A percentile compares a stretch with the other conserved stretches of the same genome.
These are phyloP conservation scores for Escarpia spicata DNA, from an alignment of 2,888 invertebrate genomes.

Conservation along the genomic window DNA sequence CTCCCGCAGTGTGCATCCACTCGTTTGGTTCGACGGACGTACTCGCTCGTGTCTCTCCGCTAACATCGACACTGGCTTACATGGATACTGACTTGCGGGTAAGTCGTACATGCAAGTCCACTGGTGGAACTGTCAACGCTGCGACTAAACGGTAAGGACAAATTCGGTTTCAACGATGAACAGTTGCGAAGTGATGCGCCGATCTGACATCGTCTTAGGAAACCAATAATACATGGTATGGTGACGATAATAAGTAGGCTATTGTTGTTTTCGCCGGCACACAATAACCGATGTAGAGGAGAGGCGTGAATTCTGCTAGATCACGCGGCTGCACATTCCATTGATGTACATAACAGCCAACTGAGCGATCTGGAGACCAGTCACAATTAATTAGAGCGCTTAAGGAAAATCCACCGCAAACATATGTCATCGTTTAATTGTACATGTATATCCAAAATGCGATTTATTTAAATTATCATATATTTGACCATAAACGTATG, in stretches of 20 bases:
- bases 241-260: neutral
- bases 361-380: too few species aligned
- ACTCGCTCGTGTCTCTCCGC: neutral
- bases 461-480: too few species aligned
- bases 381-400: too few species aligned
- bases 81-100: neutral
- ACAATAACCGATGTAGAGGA: too few species aligned
- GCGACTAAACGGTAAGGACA: neutral
- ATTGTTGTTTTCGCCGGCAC: neutral
- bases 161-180: neutral
- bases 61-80: neutral
- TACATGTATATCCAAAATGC: too few species aligned
- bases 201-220: neutral
- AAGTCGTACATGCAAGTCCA: too few species aligned
- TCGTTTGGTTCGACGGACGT: neutral
- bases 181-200: neutral
- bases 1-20: neutral
- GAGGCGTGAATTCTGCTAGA: too few species aligned
- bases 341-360: neutral
- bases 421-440: too few species aligned
- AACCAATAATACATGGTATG: neutral
- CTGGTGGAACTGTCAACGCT: neutral
- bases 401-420: too few species aligned
- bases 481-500: too few species aligned
- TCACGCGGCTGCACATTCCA: neutral